phyloP scores from a whole-genome alignment of 92 coral and sea anemone species.

The Plumapathes pennacea region DNA sequence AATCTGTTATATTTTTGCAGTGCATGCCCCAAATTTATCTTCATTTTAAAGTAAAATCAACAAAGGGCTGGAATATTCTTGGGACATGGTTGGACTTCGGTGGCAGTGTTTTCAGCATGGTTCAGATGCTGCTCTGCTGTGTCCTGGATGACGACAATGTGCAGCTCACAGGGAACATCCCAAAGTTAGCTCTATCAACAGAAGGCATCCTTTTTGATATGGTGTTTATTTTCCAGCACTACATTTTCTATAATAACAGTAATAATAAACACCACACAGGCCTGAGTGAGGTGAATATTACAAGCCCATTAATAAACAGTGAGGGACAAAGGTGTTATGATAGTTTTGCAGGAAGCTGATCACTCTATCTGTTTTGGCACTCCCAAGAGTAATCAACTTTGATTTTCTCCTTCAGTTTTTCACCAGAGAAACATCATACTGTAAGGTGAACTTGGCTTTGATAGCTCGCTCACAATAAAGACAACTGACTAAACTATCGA shows the following conservation, averaged over 20 bases:
- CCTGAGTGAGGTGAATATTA: too few species aligned
- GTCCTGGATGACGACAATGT: conserved; percentile 19
- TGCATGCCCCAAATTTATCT: conserved; percentile 25
- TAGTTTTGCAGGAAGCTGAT: too few species aligned
- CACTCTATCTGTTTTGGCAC: too few species aligned
- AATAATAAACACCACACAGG: too few species aligned
- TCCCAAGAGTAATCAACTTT: too few species aligned
- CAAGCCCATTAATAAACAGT: too few species aligned
- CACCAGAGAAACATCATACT: too few species aligned
- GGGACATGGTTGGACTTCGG: conserved; percentile 14
- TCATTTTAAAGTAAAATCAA: conserved; percentile 13
- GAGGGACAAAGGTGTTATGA: too few species aligned
- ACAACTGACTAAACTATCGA: too few species aligned
- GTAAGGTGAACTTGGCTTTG: too few species aligned
- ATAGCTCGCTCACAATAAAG: too few species aligned
- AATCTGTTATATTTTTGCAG: background rate
- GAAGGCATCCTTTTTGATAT: conserved; percentile 5
- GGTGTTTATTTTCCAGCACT: conserved; percentile 14
- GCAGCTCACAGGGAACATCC: conserved; percentile 20
- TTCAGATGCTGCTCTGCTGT: conserved; percentile 19
- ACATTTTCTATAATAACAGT: conserved; percentile 7
- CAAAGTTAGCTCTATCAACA: conserved; percentile 6
- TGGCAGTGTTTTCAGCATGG: conserved; percentile 14
- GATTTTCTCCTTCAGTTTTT: too few species aligned
- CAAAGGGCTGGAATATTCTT: conserved; percentile 12